Evolutionary conservation across 2,888 invertebrate species (phyloP).

Genomic region (Parthenolecanium corni): DNA sequence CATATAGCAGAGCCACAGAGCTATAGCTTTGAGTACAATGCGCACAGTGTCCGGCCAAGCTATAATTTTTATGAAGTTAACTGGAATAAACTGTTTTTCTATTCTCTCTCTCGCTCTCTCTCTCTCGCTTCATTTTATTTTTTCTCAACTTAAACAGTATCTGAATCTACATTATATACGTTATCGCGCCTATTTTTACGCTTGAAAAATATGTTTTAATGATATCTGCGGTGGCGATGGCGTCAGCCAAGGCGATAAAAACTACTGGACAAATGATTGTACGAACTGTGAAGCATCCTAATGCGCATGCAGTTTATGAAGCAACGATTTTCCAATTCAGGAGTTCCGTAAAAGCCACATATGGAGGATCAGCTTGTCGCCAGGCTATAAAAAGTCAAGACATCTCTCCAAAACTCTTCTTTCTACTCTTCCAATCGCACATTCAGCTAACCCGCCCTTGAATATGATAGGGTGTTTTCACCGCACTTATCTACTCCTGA

Average conservation of each 20-base stretch:
- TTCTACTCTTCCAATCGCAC: too few species aligned
- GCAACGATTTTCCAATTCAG: not conserved
- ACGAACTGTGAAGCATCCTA: not conserved
- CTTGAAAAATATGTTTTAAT: not conserved
- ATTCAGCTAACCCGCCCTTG: too few species aligned
- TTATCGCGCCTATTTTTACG: not conserved
- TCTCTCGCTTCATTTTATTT: not conserved
- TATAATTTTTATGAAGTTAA: conserved; percentile 8
- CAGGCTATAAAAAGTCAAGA: too few species aligned
- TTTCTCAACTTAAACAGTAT: too few species aligned
- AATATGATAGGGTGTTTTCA: too few species aligned
- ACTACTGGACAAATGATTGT: not conserved
- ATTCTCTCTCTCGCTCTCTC: not conserved
- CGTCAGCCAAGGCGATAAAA: not conserved
- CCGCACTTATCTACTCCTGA: too few species aligned
- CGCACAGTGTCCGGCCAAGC: conserved; percentile 12
- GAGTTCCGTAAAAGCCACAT: too few species aligned
- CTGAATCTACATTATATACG: too few species aligned
- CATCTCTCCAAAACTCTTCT: too few species aligned
- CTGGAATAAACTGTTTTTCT: not conserved
- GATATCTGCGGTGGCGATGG: not conserved
- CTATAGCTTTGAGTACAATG: not conserved
- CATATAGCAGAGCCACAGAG: not conserved
- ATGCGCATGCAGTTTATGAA: not conserved
- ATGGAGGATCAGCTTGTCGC: too few species aligned